A percentile compares a stretch with the other conserved stretches of the same genome.
Conservation (phyloP, 2,888 invertebrate species). For the Brenthis hecate region DNA sequence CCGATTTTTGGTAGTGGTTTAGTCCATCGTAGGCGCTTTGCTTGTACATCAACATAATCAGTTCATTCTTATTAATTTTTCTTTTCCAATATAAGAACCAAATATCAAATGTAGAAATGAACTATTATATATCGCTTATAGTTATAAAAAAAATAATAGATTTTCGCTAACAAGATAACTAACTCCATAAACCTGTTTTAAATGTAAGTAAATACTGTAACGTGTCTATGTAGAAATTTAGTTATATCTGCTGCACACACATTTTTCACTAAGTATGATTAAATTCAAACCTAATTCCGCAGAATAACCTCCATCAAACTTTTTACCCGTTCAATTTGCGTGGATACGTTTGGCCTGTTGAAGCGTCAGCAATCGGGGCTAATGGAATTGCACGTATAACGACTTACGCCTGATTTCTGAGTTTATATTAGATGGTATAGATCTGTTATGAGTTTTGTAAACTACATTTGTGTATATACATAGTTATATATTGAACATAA, state of each 20-base stretch:
- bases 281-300: constrained; percentile 37
- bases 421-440: constrained; percentile 11
- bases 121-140: too few relatives aligned
- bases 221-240: too few relatives aligned
- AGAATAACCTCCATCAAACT: constrained; percentile 39
- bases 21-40: too few relatives aligned
- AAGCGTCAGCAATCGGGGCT: constrained; percentile 49
- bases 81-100: too few relatives aligned
- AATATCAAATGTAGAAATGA: too few relatives aligned
- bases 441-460: background rate
- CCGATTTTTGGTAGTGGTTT: too few relatives aligned
- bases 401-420: constrained; percentile 6
- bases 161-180: too few relatives aligned
- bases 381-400: constrained; percentile 48
- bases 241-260: constrained; percentile 19
- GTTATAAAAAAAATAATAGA: too few relatives aligned
- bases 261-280: constrained; percentile 34
- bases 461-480: background rate
- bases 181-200: too few relatives aligned
- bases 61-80: too few relatives aligned
- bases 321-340: constrained; percentile 47
- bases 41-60: too few relatives aligned
- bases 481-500: background rate
- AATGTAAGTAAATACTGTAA: constrained; percentile 5
- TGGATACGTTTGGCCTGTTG: constrained; percentile 45